phyloP scores from a whole-genome alignment of 2,888 invertebrate genomes.

The Platycheirus rosarum region DNA sequence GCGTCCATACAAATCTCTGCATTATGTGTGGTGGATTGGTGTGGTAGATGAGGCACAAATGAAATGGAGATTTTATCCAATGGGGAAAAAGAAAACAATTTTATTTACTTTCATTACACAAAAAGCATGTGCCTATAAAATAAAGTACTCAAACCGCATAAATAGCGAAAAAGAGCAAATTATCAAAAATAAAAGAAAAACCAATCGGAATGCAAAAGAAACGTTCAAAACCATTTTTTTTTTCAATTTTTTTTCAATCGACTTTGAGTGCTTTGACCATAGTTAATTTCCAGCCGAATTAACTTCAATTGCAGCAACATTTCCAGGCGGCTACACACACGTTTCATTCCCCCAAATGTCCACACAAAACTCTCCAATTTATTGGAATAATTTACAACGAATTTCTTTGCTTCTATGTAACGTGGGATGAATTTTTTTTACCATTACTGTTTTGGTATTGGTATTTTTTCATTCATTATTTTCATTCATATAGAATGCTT shows the following conservation, averaged over 20 bases:
- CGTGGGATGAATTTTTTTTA: background rate
- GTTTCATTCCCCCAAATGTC: background rate
- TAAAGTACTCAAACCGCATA: conserved; percentile 45
- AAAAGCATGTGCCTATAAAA: conserved; percentile 17
- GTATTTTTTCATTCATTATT: conserved; percentile 62
- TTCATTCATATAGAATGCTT: conserved; percentile 50
- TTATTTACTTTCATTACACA: conserved; percentile 64
- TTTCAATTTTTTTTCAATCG: conserved; percentile 51
- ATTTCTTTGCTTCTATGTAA: background rate
- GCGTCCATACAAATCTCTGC: conserved; percentile 36
- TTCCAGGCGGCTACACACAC: conserved; percentile 51
- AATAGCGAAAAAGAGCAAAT: conserved; percentile 68
- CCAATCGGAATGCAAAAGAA: conserved; percentile 9
- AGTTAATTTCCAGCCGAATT: conserved; percentile 61
- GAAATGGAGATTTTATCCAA: conserved; percentile 16
- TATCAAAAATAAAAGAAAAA: conserved; percentile 34
- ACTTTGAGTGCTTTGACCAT: conserved; percentile 38
- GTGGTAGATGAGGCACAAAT: background rate
- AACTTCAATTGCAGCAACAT: conserved; percentile 65
- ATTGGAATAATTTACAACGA: conserved; percentile 31
- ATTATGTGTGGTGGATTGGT: background rate
- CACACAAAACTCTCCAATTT: conserved; percentile 4
- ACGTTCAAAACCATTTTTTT: too few species aligned
- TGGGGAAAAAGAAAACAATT: conserved; percentile 15
- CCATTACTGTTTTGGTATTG: conserved; percentile 27